Evolutionary conservation across 2,888 invertebrate species (phyloP), one percentile per base, ranked within the genome.

Genomic region (Frankliniella fusca): DNA sequence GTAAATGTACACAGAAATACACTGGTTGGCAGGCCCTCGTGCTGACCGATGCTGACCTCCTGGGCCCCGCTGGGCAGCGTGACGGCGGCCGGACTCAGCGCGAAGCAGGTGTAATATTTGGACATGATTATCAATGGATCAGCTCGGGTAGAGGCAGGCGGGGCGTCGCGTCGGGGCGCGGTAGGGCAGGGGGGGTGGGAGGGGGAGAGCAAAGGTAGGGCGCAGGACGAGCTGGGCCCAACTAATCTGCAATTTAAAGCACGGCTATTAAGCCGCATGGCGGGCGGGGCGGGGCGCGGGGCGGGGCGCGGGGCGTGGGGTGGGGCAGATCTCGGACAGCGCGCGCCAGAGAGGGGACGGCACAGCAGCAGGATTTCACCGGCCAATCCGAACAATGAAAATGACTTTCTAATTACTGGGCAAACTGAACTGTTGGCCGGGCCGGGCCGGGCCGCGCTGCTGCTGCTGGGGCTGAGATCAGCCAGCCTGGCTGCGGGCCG

Each of bases 201-300:
- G 12, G 54, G 54, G 20, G 12, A 54, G 54, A 54, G 54, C 54
- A 54, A 54, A 5, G 54, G 54, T 15, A 54, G 54, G 20, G 15
- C 15, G 18, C 50, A 50, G 15, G 20, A 11, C n/a, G 7, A 7
- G 61, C 15, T 3, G 15, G 15, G 61, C 20, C 61, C 0, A 61
- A 18, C 61, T 18, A n/a, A 61, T 61, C 61, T 61, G 61, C 61
- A 61, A 61, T 61, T 61, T 61, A 61, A 61, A 61, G 61, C 61
- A 7, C 20, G 54, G 61, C 61, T 61, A 18, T 18, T 61, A 54
- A 54, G 8, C 18, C 54, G 38, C 38, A 5, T 38, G 38, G 38
- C 38, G 38, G 54, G 54, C 8, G 54, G 15, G 54, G 54, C 54
- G 61, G 18, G 11, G 61, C 54, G 54, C 18, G 20, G 61, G 61